Evolutionary conservation across 2,797 vertebrate genomes (phyloP), one percentile per base, ranked within the genome.

Genomic region (Danio aesculapii): DNA sequence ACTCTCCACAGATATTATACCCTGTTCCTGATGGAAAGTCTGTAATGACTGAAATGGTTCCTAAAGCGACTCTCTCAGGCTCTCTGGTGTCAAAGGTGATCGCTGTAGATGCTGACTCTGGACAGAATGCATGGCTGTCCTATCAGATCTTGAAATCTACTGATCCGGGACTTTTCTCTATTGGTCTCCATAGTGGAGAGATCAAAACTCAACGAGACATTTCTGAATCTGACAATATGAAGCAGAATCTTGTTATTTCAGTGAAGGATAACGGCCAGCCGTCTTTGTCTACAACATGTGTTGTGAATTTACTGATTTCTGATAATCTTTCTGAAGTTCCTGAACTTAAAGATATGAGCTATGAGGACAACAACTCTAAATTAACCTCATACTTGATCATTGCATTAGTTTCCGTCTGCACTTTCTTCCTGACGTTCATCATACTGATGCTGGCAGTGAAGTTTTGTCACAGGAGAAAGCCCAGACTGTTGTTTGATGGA

Each of bases 71-170:
- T 21, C 89, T 92, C 0, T 82, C 88, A 0, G 92, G 90, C 1
- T 93, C 92, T 50, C 69, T 95, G 86, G 89, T 96, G 79, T 94
- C 95, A 14, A 94, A 96, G 86, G 93, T 96, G 64, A 94, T 96
- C 19, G 94, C 94, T 0, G 93, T 94, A 88, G 95, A 96, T 0
- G 90, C 92, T 0, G 95, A 97, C 39, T 92, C 94, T 12, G 96
- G 96, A n/a, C 95, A 96, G 88, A 97, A 97, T 3, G 94, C 95
- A 57, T 96, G 96, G 95, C 94, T 97, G 66, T 96, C 85, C 67
- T 91, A 86, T 91, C 88, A 89, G 70, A 86, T 96, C 46, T 80
- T 95, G 68, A 93, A 95, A 70, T 93, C 93, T 75, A 89, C 94
- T 30, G 95, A 96, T 88, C 87, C 94, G 50, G 94, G 93, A 82